Percentiles rank a stretch among this genome's conserved stretches.
Evolutionary conservation across 2,888 invertebrate species (phyloP).

Genomic region (Troides oblongomaculatus): DNA sequence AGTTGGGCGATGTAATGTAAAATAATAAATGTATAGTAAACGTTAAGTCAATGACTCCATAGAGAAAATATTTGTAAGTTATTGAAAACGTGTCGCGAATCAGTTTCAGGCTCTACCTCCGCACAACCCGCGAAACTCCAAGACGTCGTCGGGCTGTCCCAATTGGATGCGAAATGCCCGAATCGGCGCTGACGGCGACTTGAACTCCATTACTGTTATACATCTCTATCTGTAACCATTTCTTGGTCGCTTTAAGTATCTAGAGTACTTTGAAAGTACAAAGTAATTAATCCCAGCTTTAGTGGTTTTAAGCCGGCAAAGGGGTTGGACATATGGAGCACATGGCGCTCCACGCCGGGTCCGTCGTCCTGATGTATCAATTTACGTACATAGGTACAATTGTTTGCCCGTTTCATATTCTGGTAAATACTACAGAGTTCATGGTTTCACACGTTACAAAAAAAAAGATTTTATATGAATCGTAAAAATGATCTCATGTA

Average conservation of each 20-base stretch:
- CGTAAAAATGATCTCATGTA: no score
- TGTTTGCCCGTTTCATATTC: no score
- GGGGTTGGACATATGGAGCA: constrained; percentile 14
- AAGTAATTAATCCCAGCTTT: constrained; percentile 21
- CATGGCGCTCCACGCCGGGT: background rate
- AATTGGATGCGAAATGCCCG: constrained; percentile 17
- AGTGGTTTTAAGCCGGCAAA: constrained; percentile 20
- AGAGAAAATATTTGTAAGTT: background rate
- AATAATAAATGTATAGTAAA: no score
- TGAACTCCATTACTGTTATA: constrained; percentile 14
- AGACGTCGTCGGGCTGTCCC: background rate
- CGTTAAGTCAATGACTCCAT: no score
- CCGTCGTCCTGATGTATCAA: constrained; percentile 13
- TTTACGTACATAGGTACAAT: no score
- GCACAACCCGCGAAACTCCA: constrained; percentile 1
- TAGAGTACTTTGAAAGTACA: constrained; percentile 17
- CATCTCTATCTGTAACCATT: background rate
- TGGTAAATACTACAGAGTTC: no score
- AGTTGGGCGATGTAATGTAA: no score
- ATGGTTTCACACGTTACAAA: no score
- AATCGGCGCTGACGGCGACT: constrained; percentile 11
- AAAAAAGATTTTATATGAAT: no score
- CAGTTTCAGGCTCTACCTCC: background rate
- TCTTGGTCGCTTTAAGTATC: constrained; percentile 15
- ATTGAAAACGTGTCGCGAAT: constrained; percentile 2